Evolutionary conservation across 2,888 invertebrate species (phyloP).

Genomic region (Pollenia griseotomentosa): DNA sequence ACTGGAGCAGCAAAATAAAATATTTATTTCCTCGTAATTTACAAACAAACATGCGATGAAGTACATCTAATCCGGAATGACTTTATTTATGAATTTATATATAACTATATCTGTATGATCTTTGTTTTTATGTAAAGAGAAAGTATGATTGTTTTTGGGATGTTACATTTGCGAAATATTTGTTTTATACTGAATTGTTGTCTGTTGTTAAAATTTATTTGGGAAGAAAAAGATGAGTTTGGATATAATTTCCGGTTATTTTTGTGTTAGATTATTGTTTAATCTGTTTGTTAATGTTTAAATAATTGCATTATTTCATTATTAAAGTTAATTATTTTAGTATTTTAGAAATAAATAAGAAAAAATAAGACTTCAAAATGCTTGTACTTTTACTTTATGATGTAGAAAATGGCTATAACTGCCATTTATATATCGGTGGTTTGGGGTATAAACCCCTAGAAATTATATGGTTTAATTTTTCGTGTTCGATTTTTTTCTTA

Average conservation of each 20-base stretch:
- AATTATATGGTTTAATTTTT: too few species aligned
- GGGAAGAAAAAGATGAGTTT: conserved; percentile 6
- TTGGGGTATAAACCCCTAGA: too few species aligned
- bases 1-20: conserved; percentile 6
- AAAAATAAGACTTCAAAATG: too few species aligned
- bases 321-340: not conserved
- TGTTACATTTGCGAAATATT: not conserved
- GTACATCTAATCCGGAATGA: too few species aligned
- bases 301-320: not conserved
- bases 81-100: not conserved
- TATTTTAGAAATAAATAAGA: too few species aligned
- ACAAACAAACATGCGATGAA: not conserved
- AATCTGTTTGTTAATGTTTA: not conserved
- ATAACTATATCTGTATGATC: not conserved
- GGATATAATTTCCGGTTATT: conserved; percentile 21
- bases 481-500: too few species aligned
- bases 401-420: too few species aligned
- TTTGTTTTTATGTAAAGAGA: not conserved
- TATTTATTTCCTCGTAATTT: conserved; percentile 1
- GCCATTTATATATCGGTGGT: too few species aligned
- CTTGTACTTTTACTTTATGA: too few species aligned
- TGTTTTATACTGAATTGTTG: not conserved
- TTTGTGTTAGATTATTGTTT: not conserved
- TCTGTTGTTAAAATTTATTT: not conserved
- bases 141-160: not conserved